Percentiles rank a stretch among this genome's conserved stretches.
phyloP scores from a whole-genome alignment of 1,140 invertebrate species.

The Homalodisca vitripennis region DNA sequence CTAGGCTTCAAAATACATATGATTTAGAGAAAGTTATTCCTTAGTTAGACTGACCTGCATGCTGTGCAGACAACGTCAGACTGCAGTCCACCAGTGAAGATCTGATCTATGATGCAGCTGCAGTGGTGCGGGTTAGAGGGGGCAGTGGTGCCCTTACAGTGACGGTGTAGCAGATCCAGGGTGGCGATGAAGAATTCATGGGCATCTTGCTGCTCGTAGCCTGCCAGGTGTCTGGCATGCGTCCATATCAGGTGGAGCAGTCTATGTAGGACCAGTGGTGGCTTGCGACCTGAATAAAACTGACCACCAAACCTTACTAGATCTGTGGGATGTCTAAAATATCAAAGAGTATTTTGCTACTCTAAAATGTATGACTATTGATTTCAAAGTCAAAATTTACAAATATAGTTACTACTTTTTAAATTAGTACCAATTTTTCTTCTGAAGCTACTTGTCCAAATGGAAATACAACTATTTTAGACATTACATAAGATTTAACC shows the following conservation, averaged over 20 bases:
- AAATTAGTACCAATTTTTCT: too few species aligned
- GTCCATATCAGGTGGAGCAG: conserved; percentile 95
- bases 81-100: conserved; percentile 94
- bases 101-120: conserved; percentile 96
- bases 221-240: conserved; percentile 91
- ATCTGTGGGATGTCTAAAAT: too few species aligned
- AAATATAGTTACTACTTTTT: too few species aligned
- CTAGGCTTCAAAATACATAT: too few species aligned
- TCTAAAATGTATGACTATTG: too few species aligned
- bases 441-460: too few species aligned
- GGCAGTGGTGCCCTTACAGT: conserved; percentile 54
- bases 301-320: too few species aligned
- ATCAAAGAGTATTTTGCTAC: too few species aligned
- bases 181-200: conserved; percentile 98
- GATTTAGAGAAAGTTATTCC: too few species aligned
- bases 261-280: conserved; percentile 83
- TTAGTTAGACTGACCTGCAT: conserved; percentile 75
- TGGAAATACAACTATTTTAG: too few species aligned
- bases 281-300: conserved; percentile 90
- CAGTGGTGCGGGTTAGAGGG: conserved; percentile 61
- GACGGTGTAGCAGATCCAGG: conserved; percentile 87
- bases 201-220: conserved; percentile 97
- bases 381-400: too few species aligned
- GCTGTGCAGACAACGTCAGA: conserved; percentile 95
- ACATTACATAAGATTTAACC: too few species aligned